Conservation (phyloP, 2,113 vertebrate genomes). For the Scytalopus superciliaris region DNA sequence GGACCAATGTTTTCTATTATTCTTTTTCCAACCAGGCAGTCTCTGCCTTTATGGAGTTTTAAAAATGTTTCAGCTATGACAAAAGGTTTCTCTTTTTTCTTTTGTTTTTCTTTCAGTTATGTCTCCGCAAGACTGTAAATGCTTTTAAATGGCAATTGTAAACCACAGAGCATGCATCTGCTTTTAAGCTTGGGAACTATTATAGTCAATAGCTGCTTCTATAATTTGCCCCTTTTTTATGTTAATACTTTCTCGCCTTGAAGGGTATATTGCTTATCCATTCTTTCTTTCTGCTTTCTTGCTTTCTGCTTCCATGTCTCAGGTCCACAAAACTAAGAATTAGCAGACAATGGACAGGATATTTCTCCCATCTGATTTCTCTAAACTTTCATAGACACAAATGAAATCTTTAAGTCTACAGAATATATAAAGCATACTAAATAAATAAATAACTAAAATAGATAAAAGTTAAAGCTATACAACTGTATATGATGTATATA, state of each 20-base stretch:
- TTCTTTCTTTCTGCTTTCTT: background rate
- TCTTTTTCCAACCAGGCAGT: background rate
- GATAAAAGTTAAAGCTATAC: background rate
- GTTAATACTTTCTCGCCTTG: background rate
- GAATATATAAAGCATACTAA: background rate
- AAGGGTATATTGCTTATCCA: background rate
- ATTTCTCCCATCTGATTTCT: background rate
- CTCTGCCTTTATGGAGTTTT: background rate
- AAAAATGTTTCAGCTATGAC: background rate
- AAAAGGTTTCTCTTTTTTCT: background rate
- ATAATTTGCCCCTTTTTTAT: constrained; percentile 22
- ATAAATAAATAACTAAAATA: background rate
- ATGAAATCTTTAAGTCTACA: background rate
- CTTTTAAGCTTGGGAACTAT: constrained; percentile 5
- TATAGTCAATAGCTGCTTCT: constrained; percentile 14
- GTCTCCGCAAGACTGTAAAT: background rate
- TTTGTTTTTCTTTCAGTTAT: background rate
- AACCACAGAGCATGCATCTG: background rate
- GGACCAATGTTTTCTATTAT: background rate
- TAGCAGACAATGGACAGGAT: background rate
- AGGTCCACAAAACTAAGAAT: background rate
- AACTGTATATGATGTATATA: background rate
- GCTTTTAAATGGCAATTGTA: constrained; percentile 18
- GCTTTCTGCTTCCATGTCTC: background rate
- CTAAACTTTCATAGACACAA: background rate